A percentile compares a stretch with the other conserved stretches of the same genome.
Conservation (phyloP, 1,140 invertebrate genomes). For the Neotoxoptera formosana region DNA sequence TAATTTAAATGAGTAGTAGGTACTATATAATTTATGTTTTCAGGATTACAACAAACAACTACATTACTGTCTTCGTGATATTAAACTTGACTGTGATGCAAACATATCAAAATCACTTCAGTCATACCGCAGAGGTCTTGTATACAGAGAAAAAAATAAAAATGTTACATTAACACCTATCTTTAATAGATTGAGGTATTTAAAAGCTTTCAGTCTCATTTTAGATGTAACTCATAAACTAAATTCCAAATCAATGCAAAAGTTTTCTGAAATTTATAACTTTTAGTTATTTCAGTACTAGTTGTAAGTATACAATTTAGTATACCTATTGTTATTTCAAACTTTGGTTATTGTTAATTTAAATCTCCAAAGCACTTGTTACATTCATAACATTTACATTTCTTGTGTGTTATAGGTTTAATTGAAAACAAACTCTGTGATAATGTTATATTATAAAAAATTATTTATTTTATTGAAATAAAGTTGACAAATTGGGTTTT, state of each 20-base stretch:
- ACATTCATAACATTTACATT: neutral
- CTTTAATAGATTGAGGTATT: constrained; percentile 43
- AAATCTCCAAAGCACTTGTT: constrained; percentile 14
- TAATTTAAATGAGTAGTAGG: neutral
- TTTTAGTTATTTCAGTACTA: constrained; percentile 37
- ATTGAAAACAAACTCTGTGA: constrained; percentile 46
- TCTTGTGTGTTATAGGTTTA: constrained; percentile 16
- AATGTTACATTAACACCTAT: constrained; percentile 41
- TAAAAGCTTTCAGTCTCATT: constrained; percentile 46
- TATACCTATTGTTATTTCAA: neutral
- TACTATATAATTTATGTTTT: neutral
- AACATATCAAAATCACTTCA: constrained; percentile 50
- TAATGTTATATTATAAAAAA: constrained; percentile 48
- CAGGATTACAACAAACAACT: constrained; percentile 48
- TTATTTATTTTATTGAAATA: constrained; percentile 41
- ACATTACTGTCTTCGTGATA: constrained; percentile 29
- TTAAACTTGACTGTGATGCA: constrained; percentile 43
- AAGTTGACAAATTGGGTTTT: constrained; percentile 40
- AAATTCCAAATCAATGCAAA: constrained; percentile 31
- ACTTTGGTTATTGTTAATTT: constrained; percentile 2
- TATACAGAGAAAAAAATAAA: constrained; percentile 44
- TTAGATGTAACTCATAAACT: constrained; percentile 51
- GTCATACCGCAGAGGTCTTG: constrained; percentile 46
- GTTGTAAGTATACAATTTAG: neutral
- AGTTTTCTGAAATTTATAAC: constrained; percentile 45